Base-by-base conservation (phyloP, 1,140 invertebrate species). In the Caenorhabditis tropicalis region DNA sequence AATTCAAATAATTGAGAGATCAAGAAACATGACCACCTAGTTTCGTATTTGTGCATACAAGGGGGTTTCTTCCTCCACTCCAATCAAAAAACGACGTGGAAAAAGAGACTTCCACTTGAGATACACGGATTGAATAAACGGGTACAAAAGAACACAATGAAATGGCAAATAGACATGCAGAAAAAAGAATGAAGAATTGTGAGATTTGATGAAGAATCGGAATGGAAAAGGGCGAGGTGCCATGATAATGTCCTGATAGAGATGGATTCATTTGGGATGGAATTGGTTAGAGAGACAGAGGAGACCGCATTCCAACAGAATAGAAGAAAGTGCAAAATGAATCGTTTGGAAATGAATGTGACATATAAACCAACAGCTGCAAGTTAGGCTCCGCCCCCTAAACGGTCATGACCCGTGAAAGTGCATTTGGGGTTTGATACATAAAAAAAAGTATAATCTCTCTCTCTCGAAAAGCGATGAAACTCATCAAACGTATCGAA, bases 401-500 rank as follows among this genome's bases (percentile, higher is more conserved):
- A 70, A 6, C 60, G 60, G 60, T 36, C 60, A 70, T 70, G 60
- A 70, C 60, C 60, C 33, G 29, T 12, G 24, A 70, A n/a, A 29
- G 60, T 39, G 60, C 60, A 70, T 31, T 33, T 70, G 60, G 60
- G 3, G 60, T 21, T 0, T n/a, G 2, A 51, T 7, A n/a, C 2
- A 21, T 7, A 2, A 51, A 51, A 51, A 51, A 51, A 51, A 51
- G 19, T 51, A 51, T 16, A 51, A 51, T 51, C 15, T 51, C 43
- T 12, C 43, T 51, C 29, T n/a, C n/a, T n/a, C n/a, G n/a, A n/a
- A n/a, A n/a, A n/a, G n/a, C n/a, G n/a, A n/a, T n/a, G n/a, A n/a
- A n/a, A n/a, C n/a, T n/a, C n/a, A n/a, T n/a, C n/a, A 33, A 70
- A 36, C 31, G 60, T 70, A 70, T 70, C 60, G 39, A 70, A 36